These are phyloP conservation scores for Osmoderma eremita DNA, from an alignment of 2,888 invertebrate species.

Conservation along the genomic window DNA sequence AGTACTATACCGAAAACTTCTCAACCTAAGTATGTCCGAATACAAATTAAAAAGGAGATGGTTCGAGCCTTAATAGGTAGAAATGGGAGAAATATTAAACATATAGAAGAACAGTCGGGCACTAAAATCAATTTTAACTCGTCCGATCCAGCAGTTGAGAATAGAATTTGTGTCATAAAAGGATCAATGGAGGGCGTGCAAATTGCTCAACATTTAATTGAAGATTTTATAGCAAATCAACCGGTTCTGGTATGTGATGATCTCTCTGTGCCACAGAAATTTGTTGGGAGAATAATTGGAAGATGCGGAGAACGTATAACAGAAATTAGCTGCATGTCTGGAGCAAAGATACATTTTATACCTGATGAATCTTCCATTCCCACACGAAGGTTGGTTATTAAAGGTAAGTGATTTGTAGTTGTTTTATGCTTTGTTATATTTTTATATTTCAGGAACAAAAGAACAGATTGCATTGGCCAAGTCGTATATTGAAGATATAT, in stretches of 20 bases:
- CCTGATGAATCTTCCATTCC: conserved; percentile 51
- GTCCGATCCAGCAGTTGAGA: conserved; percentile 70
- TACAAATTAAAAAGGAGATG: conserved; percentile 71
- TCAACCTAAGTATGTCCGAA: conserved; percentile 67
- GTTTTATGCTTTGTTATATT: not conserved
- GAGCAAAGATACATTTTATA: conserved; percentile 75
- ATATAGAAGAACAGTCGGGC: conserved; percentile 77
- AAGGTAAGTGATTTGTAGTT: conserved; percentile 53
- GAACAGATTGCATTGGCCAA: conserved; percentile 81
- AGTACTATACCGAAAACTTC: conserved; percentile 54
- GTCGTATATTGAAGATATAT: conserved; percentile 75
- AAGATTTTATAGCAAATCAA: conserved; percentile 74
- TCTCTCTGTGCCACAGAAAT: conserved; percentile 73
- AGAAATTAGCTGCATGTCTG: conserved; percentile 76
- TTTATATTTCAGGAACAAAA: conserved; percentile 69
- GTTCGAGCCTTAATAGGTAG: conserved; percentile 78
- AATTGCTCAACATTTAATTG: conserved; percentile 78
- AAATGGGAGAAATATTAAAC: conserved; percentile 79
- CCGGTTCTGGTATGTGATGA: conserved; percentile 75
- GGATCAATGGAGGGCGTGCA: conserved; percentile 74
- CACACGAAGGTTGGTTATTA: conserved; percentile 56
- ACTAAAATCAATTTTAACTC: conserved; percentile 70
- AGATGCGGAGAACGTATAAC: conserved; percentile 77
- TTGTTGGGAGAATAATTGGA: conserved; percentile 80
- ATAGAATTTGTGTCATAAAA: conserved; percentile 75